Percentiles rank a stretch among this genome's conserved stretches.
Evolutionary conservation across 2,888 invertebrate species (phyloP).

Genomic region (Dorcus hopei): DNA sequence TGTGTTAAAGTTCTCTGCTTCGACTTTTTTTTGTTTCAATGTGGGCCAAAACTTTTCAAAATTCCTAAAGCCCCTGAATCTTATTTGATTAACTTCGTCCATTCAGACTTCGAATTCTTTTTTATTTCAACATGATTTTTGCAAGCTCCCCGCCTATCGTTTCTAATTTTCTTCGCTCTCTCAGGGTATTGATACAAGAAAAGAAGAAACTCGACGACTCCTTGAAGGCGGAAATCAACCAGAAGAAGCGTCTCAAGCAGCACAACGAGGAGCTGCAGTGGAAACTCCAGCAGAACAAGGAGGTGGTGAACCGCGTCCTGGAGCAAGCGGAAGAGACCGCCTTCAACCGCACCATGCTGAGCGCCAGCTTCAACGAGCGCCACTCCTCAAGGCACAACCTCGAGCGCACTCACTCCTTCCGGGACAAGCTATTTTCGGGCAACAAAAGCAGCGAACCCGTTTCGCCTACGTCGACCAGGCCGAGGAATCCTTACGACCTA

Average conservation of each 20-base stretch:
- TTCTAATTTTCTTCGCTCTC: conserved; percentile 1
- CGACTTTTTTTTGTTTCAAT: too few species aligned
- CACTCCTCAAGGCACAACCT: conserved; percentile 18
- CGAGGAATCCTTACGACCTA: conserved; percentile 35
- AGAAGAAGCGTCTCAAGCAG: conserved; percentile 72
- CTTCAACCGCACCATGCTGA: conserved; percentile 39
- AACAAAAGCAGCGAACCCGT: conserved; percentile 32
- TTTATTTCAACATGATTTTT: too few species aligned
- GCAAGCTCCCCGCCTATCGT: too few species aligned
- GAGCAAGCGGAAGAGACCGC: conserved; percentile 39
- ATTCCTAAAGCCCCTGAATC: too few species aligned
- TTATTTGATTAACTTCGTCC: too few species aligned
- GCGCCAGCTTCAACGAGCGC: conserved; percentile 42
- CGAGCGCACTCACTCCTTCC: conserved; percentile 40
- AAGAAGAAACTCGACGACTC: conserved; percentile 71
- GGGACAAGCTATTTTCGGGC: conserved; percentile 35
- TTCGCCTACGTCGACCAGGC: conserved; percentile 19
- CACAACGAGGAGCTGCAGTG: conserved; percentile 88
- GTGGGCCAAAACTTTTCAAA: too few species aligned
- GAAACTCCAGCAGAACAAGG: conserved; percentile 79
- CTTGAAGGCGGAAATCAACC: conserved; percentile 73
- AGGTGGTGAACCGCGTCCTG: conserved; percentile 56
- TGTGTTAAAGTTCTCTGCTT: too few species aligned
- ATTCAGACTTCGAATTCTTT: too few species aligned
- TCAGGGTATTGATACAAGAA: conserved; percentile 63